Evolutionary conservation across 2,888 invertebrate species (phyloP).

Genomic region (Chrysomela aeneicollis): DNA sequence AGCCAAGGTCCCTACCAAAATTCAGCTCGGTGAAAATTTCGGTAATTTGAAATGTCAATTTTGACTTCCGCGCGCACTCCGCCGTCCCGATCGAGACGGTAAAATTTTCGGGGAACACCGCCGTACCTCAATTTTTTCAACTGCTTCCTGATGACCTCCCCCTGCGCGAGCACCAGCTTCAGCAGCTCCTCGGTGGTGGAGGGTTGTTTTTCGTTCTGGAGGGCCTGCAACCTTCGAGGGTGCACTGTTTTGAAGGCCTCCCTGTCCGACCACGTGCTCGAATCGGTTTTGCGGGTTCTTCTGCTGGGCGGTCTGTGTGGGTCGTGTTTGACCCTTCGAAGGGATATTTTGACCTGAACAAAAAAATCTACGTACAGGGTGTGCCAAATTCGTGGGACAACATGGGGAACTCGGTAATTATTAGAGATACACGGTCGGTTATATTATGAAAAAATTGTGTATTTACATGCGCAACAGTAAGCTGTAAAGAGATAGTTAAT

Average conservation of each 20-base stretch:
- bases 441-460: too few relatives aligned
- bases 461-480: too few relatives aligned
- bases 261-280: slow-evolving; percentile 56
- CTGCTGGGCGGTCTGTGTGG: slow-evolving; percentile 53
- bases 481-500: too few relatives aligned
- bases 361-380: too few relatives aligned
- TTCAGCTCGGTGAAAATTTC: too few relatives aligned
- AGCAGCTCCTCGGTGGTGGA: slow-evolving; percentile 63
- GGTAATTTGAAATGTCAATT: too few relatives aligned
- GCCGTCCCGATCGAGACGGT: neutral
- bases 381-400: too few relatives aligned
- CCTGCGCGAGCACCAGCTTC: slow-evolving; percentile 68
- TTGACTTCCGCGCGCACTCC: too few relatives aligned
- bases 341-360: slow-evolving; percentile 59
- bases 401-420: too few relatives aligned
- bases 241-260: slow-evolving; percentile 60
- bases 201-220: slow-evolving; percentile 60
- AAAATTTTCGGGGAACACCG: neutral
- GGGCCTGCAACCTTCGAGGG: slow-evolving; percentile 58
- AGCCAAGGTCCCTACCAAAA: too few relatives aligned
- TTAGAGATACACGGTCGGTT: too few relatives aligned
- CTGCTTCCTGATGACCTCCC: slow-evolving; percentile 66
- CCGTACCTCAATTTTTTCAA: slow-evolving; percentile 59
- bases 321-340: slow-evolving; percentile 57
- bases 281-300: slow-evolving; percentile 56